Conservation (phyloP, 2,888 invertebrate genomes). For the Tetropium fuscum region DNA sequence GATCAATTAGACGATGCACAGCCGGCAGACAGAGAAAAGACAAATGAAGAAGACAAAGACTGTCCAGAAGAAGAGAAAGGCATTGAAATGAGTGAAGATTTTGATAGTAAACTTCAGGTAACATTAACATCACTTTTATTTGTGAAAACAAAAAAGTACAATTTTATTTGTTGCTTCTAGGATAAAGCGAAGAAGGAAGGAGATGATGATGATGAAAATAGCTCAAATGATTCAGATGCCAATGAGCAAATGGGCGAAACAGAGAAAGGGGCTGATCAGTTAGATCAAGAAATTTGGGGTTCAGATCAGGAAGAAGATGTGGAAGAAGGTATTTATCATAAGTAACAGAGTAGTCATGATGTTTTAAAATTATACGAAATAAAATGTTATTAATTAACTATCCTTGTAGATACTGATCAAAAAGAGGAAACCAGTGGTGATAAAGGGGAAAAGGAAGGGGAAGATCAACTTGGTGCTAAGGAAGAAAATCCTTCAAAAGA, state of each 20-base stretch:
- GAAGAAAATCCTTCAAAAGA: slow-evolving; percentile 69
- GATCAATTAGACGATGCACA: slow-evolving; percentile 94
- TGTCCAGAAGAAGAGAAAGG: slow-evolving; percentile 92
- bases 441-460: slow-evolving; percentile 72
- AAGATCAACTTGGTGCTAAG: slow-evolving; percentile 83
- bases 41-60: slow-evolving; percentile 76
- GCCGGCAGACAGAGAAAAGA: slow-evolving; percentile 81
- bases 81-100: slow-evolving; percentile 96
- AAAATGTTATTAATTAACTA: too few relatives aligned
- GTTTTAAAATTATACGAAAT: too few relatives aligned
- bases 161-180: slow-evolving; percentile 26
- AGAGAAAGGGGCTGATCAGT: slow-evolving; percentile 84
- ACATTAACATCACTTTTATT: slow-evolving; percentile 24
- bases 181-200: slow-evolving; percentile 55
- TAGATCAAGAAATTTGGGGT: slow-evolving; percentile 86
- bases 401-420: slow-evolving; percentile 37
- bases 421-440: slow-evolving; percentile 68
- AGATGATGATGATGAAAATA: slow-evolving; percentile 75
- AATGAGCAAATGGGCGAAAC: slow-evolving; percentile 98
- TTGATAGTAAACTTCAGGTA: slow-evolving; percentile 86
- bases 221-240: slow-evolving; percentile 79
- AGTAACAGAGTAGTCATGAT: too few relatives aligned
- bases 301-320: slow-evolving; percentile 84
- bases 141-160: not conserved
- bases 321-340: slow-evolving; percentile 65